Evolutionary conservation across 2,797 vertebrate genomes (phyloP), one percentile per base, ranked within the genome.

Genomic region (Cossypha niveicapilla): DNA sequence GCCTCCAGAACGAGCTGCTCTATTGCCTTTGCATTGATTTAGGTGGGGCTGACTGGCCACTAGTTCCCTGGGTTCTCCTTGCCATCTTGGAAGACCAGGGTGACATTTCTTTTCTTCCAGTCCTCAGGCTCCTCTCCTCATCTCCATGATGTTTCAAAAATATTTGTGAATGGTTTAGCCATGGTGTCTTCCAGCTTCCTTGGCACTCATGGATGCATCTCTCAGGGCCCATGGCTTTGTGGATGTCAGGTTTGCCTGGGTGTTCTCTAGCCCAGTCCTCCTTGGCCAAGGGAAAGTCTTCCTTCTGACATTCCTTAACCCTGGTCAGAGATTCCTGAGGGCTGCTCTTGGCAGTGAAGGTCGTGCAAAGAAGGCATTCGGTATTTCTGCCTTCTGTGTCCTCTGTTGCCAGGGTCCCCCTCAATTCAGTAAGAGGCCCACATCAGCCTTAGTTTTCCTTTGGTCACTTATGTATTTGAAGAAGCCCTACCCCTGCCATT

Each of bases 301-400:
- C 35, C 37, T 51, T 73, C 21, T 58, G 28, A 2, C 39, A 6
- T 53, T 41, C 7, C 10, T 60, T 67, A n/a, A 7, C 39, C 47
- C 30, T 58, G 44, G 9, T 60, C 53, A 54, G 25, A 53, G 60
- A 6, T 60, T 35, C 11, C 28, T 58, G 41, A 13, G 11, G 34
- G 12, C 25, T 67, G 30, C 30, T 53, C 25, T 54, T 67, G 47
- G 27, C 10, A 13, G 39, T 41, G 68, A 66, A 74, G 54, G 41
- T 16, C 3, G 0, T 27, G 25, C 25, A 47, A n/a, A 47, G 34
- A 19, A n/a, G 8, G 10, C 0, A 0, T n/a, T 47, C 0, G 0
- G 30, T 88, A 35, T 47, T 67, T 74, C 34, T 60, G 39, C 15
- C 22, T 27, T 41, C 15, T 27, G 34, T n/a, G 53, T 53, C 10